phyloP scores from a whole-genome alignment of 2,797 vertebrate genomes.

The Gila robusta region DNA sequence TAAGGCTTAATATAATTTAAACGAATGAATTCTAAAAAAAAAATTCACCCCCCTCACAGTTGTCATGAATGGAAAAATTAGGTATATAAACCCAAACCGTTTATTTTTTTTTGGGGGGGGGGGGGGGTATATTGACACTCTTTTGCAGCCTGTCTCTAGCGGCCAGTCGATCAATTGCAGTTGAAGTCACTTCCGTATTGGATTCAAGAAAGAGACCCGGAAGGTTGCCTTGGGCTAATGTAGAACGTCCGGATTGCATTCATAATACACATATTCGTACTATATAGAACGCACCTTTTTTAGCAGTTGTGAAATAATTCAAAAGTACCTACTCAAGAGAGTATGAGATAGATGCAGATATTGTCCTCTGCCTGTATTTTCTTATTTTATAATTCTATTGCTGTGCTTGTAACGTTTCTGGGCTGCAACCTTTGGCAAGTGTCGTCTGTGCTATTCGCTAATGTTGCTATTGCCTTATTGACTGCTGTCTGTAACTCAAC shows the following conservation, averaged over 20 bases:
- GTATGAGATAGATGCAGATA: background rate
- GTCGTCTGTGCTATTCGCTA: background rate
- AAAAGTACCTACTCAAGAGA: background rate
- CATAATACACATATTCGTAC: background rate
- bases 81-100: too few species aligned
- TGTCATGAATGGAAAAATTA: too few species aligned
- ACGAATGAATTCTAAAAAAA: too few species aligned
- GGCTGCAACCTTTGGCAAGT: background rate
- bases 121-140: too few species aligned
- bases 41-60: too few species aligned
- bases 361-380: background rate
- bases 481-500: background rate
- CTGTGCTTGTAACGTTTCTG: background rate
- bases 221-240: background rate
- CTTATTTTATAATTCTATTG: background rate
- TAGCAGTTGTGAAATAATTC: background rate
- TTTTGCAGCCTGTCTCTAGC: too few species aligned
- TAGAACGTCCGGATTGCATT: background rate
- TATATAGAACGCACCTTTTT: background rate
- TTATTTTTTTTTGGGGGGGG: too few species aligned
- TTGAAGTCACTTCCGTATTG: too few species aligned
- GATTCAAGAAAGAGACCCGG: too few species aligned
- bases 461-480: background rate
- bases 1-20: too few species aligned
- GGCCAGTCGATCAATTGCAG: too few species aligned